A percentile compares a stretch with the other conserved stretches of the same genome.
phyloP scores from a whole-genome alignment of 37 sponge, comb jelly and placozoan species.

The Chondrilla cf. caribensis region DNA sequence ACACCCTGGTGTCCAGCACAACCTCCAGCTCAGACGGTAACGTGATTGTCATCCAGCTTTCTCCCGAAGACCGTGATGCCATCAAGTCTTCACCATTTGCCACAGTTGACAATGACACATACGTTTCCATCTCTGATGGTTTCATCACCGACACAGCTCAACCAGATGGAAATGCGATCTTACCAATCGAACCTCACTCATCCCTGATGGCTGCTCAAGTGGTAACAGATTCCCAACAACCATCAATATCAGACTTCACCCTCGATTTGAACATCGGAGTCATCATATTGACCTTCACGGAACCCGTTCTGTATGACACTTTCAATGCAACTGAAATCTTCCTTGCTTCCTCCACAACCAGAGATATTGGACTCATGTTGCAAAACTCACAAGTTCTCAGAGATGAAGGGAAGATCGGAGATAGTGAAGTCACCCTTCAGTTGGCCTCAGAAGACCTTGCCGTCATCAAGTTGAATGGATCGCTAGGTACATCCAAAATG shows the following conservation, averaged over 20 bases:
- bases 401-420: slow-evolving; percentile 29
- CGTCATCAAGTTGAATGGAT: slow-evolving; percentile 51
- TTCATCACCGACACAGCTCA: slow-evolving; percentile 43
- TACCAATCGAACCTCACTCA: neutral
- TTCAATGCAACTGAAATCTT: slow-evolving; percentile 32
- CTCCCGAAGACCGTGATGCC: slow-evolving; percentile 30
- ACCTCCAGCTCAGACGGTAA: neutral
- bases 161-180: slow-evolving; percentile 23
- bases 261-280: slow-evolving; percentile 43
- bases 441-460: slow-evolving; percentile 45
- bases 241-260: slow-evolving; percentile 28
- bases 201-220: slow-evolving; percentile 33
- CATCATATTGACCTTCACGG: slow-evolving; percentile 62
- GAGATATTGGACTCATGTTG: slow-evolving; percentile 28
- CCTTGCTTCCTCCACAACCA: slow-evolving; percentile 24
- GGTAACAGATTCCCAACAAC: slow-evolving; percentile 35
- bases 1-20: slow-evolving; percentile 49
- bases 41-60: slow-evolving; percentile 7
- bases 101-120: slow-evolving; percentile 13
- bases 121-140: slow-evolving; percentile 10
- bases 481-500: slow-evolving; percentile 1
- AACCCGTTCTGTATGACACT: slow-evolving; percentile 48
- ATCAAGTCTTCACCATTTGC: slow-evolving; percentile 33
- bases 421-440: slow-evolving; percentile 42
- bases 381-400: slow-evolving; percentile 29